These are phyloP conservation scores for Odobenus rosmarus DNA, from an alignment of 2,113 vertebrate genomes.

Conservation along the genomic window DNA sequence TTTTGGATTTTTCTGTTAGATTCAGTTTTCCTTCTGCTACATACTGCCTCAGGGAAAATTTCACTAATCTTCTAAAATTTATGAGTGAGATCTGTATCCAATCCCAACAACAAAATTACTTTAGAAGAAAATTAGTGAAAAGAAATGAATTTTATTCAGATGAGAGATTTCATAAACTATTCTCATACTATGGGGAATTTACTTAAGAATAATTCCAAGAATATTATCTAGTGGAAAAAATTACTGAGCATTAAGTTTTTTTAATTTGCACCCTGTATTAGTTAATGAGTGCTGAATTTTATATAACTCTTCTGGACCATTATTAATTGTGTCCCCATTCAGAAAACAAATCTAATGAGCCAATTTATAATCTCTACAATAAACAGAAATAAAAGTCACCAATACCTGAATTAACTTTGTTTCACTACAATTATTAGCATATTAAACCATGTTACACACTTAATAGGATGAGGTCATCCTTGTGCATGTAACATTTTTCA, in stretches of 20 bases:
- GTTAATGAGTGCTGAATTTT: constrained; percentile 12
- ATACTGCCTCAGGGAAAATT: background rate
- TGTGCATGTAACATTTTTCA: background rate
- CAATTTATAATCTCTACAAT: constrained; percentile 33
- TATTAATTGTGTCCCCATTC: background rate
- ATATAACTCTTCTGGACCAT: background rate
- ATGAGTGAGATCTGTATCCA: constrained; percentile 16
- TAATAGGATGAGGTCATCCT: background rate
- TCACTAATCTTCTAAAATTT: background rate
- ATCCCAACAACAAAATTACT: background rate
- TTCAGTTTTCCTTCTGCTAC: background rate
- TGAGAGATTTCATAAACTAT: constrained; percentile 39
- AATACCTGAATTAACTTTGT: background rate
- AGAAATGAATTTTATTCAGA: constrained; percentile 39
- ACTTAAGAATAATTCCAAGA: constrained; percentile 48
- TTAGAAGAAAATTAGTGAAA: constrained; percentile 50
- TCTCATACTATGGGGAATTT: constrained; percentile 36
- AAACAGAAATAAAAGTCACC: constrained; percentile 24
- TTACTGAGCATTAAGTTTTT: background rate
- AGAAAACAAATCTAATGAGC: constrained; percentile 31
- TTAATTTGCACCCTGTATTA: background rate
- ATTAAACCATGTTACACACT: background rate
- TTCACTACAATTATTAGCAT: background rate
- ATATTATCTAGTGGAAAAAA: background rate
- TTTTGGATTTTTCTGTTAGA: background rate